phyloP scores from a whole-genome alignment of 2,113 vertebrate species.

The zebrafish (Danio rerio) region DNA sequence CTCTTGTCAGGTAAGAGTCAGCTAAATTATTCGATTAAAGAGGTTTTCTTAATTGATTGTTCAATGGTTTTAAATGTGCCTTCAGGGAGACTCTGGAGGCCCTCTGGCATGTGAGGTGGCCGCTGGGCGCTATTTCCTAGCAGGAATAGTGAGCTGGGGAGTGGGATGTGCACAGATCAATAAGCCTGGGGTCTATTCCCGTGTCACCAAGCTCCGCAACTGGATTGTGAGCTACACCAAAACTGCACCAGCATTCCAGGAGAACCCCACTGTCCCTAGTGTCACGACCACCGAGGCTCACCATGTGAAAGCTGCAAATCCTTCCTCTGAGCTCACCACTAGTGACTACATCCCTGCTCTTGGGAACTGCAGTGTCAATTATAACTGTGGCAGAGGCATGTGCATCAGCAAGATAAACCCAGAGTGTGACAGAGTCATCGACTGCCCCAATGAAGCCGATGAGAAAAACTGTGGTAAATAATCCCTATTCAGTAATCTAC shows the following conservation, averaged over 20 bases:
- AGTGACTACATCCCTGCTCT: constrained; percentile 3
- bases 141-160: constrained; percentile 96
- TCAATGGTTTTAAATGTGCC: constrained; percentile 2
- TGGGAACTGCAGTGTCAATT: constrained; percentile 82
- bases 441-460: constrained; percentile 82
- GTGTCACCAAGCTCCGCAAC: constrained; percentile 84
- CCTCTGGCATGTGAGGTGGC: constrained; percentile 91
- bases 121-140: constrained; percentile 89
- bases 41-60: background rate
- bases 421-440: constrained; percentile 82
- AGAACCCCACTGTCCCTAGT: background rate
- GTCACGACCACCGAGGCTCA: background rate
- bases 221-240: constrained; percentile 83
- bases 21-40: background rate
- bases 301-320: background rate
- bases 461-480: constrained; percentile 82
- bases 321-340: constrained; percentile 57
- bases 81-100: constrained; percentile 94
- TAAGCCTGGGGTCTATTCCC: constrained; percentile 89
- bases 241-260: constrained; percentile 39
- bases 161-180: constrained; percentile 89
- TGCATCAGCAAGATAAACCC: constrained; percentile 88
- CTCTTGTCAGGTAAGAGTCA: constrained; percentile 88
- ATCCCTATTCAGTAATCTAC: background rate
- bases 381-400: constrained; percentile 76